These are phyloP conservation scores for Gymnorhina tibicen DNA, from an alignment of 2,113 vertebrate species.

Conservation along the genomic window DNA sequence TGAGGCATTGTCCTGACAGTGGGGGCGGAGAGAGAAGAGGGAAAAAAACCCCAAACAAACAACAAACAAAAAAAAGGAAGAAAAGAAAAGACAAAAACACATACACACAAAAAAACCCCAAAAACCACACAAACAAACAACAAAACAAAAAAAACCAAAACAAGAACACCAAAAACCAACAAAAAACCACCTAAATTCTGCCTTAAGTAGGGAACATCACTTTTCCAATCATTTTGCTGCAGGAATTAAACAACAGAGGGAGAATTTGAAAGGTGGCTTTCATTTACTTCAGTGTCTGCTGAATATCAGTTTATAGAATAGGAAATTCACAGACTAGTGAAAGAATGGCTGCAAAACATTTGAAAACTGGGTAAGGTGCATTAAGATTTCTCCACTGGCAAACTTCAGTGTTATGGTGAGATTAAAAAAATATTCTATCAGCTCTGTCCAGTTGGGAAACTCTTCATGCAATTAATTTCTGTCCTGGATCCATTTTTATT, in stretches of 20 bases:
- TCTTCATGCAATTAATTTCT: not conserved
- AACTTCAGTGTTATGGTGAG: not conserved
- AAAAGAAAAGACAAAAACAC: too few relatives aligned
- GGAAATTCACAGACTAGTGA: not conserved
- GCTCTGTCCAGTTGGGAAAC: not conserved
- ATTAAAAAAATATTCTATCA: not conserved
- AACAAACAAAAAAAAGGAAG: too few relatives aligned
- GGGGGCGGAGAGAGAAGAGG: too few relatives aligned
- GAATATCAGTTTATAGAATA: not conserved
- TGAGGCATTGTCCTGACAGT: not conserved
- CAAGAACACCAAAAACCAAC: not conserved
- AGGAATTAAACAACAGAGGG: not conserved
- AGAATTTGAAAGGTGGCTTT: not conserved
- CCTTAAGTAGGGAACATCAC: not conserved
- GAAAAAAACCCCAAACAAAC: too few relatives aligned
- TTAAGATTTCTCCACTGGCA: not conserved
- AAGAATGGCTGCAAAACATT: not conserved
- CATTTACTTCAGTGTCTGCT: not conserved
- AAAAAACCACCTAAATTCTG: accelerated
- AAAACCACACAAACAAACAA: too few relatives aligned
- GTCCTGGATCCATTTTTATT: not conserved
- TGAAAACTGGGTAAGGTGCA: not conserved
- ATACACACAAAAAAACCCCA: too few relatives aligned
- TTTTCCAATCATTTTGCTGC: not conserved
- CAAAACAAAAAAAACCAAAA: not conserved